Conservation (phyloP, 2,797 vertebrate species). For the Siniperca undulata region DNA sequence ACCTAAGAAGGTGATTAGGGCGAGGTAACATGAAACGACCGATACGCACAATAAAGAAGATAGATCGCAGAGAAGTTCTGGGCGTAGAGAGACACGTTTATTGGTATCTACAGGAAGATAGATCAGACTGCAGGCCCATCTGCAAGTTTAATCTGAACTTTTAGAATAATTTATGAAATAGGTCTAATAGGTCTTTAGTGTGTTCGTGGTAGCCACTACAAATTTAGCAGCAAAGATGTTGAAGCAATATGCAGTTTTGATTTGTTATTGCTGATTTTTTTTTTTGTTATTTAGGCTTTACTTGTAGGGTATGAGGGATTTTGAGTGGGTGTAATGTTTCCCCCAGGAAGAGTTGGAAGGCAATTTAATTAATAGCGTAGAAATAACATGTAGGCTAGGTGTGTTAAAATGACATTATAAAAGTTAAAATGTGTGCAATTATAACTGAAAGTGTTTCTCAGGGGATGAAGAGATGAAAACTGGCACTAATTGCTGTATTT, state of each 20-base stretch:
- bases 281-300: not conserved
- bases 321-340: not conserved
- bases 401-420: not conserved
- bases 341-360: no score
- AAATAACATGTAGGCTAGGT: not conserved
- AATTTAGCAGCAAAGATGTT: not conserved
- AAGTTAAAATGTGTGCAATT: not conserved
- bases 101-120: not conserved
- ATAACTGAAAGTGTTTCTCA: not conserved
- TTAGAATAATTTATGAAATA: not conserved
- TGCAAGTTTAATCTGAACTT: not conserved
- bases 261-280: not conserved
- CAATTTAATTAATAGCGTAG: not conserved
- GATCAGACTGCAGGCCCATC: not conserved
- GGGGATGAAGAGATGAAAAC: not conserved
- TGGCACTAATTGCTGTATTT: not conserved
- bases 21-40: not conserved
- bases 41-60: not conserved
- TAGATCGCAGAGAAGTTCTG: no score
- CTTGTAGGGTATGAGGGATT: not conserved
- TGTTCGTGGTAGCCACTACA: not conserved
- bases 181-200: not conserved
- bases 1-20: not conserved
- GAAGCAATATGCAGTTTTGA: not conserved
- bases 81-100: not conserved